Evolutionary conservation across 2,113 vertebrate species (phyloP).

Genomic region (Bettongia penicillata): DNA sequence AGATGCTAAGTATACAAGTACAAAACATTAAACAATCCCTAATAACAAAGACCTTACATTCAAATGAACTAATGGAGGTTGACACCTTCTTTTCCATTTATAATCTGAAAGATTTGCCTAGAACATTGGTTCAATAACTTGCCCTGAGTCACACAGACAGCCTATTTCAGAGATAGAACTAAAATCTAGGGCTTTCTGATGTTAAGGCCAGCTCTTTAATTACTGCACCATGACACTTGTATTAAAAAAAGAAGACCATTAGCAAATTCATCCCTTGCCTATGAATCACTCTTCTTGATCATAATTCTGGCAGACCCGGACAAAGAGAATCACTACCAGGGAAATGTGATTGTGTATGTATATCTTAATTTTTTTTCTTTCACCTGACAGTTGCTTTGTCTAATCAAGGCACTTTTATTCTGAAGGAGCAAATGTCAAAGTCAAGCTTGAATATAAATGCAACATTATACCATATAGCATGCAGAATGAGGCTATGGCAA

Average conservation of each 20-base stretch:
- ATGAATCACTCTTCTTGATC: slow-evolving; percentile 12
- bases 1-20: neutral
- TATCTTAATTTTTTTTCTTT: slow-evolving; percentile 66
- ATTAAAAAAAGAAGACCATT: neutral
- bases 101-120: neutral
- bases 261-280: neutral
- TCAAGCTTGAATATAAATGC: slow-evolving; percentile 71
- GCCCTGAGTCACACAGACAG: neutral
- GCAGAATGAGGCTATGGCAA: slow-evolving; percentile 74
- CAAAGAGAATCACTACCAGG: neutral
- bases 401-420: slow-evolving; percentile 67
- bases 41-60: neutral
- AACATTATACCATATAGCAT: slow-evolving; percentile 70
- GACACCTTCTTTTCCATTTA: neutral
- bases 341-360: slow-evolving; percentile 37
- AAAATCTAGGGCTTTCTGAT: neutral
- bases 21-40: neutral
- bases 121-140: neutral
- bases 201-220: neutral
- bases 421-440: slow-evolving; percentile 74
- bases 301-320: slow-evolving; percentile 32
- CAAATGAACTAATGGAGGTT: neutral
- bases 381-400: slow-evolving; percentile 53
- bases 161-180: neutral
- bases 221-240: neutral